A percentile compares a stretch with the other conserved stretches of the same genome.
phyloP scores from a whole-genome alignment of 2,797 vertebrate species.

The Acanthis flammea region DNA sequence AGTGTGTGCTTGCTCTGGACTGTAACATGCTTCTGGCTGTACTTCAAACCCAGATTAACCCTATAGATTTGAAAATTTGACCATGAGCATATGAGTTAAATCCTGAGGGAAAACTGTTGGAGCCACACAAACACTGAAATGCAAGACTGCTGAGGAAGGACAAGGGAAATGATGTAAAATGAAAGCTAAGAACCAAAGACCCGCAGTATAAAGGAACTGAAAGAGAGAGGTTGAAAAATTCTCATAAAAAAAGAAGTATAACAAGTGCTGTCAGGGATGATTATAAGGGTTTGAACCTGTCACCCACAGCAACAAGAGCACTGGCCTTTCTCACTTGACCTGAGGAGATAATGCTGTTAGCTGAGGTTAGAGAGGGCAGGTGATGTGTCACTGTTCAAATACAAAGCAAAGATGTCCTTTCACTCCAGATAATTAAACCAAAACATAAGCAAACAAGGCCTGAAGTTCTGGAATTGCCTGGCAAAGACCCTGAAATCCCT shows the following conservation, averaged over 20 bases:
- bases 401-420: slow-evolving; percentile 38
- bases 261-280: slow-evolving; percentile 9
- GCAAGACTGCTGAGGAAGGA: not conserved
- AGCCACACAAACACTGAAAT: not conserved
- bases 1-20: not conserved
- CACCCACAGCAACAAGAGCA: slow-evolving; percentile 32
- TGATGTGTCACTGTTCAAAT: slow-evolving; percentile 34
- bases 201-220: not conserved
- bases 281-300: slow-evolving; percentile 47
- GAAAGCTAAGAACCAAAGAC: not conserved
- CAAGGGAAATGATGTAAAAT: not conserved
- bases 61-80: not conserved
- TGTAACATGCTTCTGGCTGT: not conserved
- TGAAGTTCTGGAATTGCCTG: slow-evolving; percentile 18
- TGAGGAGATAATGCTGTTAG: slow-evolving; percentile 38
- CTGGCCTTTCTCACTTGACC: slow-evolving; percentile 36
- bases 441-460: slow-evolving; percentile 10
- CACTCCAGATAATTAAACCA: slow-evolving; percentile 35
- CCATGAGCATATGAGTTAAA: not conserved
- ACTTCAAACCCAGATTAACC: not conserved
- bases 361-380: slow-evolving; percentile 10
- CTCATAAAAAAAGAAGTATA: not conserved
- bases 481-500: not conserved
- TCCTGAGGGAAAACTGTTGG: not conserved
- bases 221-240: not conserved